Conservation (phyloP, 2,113 vertebrate genomes). For the Chaetodon trifascialis region DNA sequence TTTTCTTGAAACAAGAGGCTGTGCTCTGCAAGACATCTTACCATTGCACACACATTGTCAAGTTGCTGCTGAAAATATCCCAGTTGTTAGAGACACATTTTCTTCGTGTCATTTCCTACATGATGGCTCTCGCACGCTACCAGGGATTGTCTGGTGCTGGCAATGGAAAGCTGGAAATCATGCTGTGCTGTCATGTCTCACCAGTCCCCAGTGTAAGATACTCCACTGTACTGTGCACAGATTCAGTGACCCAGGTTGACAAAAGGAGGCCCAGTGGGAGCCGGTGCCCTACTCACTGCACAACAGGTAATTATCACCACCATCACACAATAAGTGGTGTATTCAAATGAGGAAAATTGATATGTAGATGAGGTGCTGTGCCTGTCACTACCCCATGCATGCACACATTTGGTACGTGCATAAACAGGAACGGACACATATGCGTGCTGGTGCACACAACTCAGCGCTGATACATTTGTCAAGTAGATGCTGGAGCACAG, state of each 20-base stretch:
- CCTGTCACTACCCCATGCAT: conserved; percentile 29
- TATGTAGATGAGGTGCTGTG: conserved; percentile 74
- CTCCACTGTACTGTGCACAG: conserved; percentile 50
- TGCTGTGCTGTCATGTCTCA: conserved; percentile 67
- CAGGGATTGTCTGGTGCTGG: conserved; percentile 30
- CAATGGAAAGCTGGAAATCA: conserved; percentile 17
- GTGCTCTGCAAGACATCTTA: conserved; percentile 12
- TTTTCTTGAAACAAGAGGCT: conserved; percentile 26
- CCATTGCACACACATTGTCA: conserved; percentile 7
- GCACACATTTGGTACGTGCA: conserved; percentile 41
- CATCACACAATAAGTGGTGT: conserved; percentile 64
- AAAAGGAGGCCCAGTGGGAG: conserved; percentile 66
- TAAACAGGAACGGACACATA: conserved; percentile 29
- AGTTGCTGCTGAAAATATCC: conserved; percentile 25
- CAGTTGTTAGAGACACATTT: conserved; percentile 40
- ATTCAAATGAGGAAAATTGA: conserved; percentile 78
- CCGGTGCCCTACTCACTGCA: conserved; percentile 59
- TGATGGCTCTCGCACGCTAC: conserved; percentile 28
- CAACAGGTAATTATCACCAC: conserved; percentile 79
- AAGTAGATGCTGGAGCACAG: conserved; percentile 18
- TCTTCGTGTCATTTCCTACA: conserved; percentile 43
- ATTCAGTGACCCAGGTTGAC: conserved; percentile 61
- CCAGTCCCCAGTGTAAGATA: conserved; percentile 57
- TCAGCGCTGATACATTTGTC: conserved; percentile 15
- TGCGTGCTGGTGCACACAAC: conserved; percentile 4